Base-by-base conservation (phyloP, 2,113 vertebrate species). In the Ceuthmochares aereus region DNA sequence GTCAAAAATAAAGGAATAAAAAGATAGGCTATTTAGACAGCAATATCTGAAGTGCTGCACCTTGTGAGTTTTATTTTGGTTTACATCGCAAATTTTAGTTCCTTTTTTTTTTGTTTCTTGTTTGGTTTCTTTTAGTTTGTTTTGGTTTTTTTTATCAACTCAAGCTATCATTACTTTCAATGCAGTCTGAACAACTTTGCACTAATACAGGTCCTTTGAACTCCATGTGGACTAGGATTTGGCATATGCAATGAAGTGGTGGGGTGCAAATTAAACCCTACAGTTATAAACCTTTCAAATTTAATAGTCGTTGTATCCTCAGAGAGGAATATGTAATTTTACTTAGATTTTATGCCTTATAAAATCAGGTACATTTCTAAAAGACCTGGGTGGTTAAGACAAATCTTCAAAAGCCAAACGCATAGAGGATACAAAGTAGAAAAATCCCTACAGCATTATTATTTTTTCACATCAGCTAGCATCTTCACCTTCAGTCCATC, bases 1-100 rank as follows among this genome's bases (percentile, higher is more conserved):
- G 6, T n/a, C 60, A 73, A 95, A 96, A 96, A 76, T 36, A 73
- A 81, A 25, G 12, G 60, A 75, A 81, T 77, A 87, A 87, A 95
- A 95, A 66, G 32, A 78, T 49, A 16, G 29, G 30, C 54, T 94
- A 96, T 95, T 92, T 95, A 80, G 32, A 55, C 10, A 76, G 32
- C 69, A 92, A 22, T 40, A 51, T 85, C 40, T 83, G 32, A 89
- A 87, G 42, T 51, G 29, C 68, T 74, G 72, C 68, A 94, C 43
- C 85, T 90, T 47, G 32, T 70, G 55, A 14, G 49, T 60, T 97
- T 86, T 62, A 34, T 82, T 96, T 92, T 67, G 51, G 47, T 95
- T 91, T 84, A 88, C 30, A 74, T n/a, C 12, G 64, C 9, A 36
- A 63, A 7, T 58, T 90, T 81, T 49, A 40, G 14, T 77, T 75